phyloP scores from a whole-genome alignment of 2,888 invertebrate genomes.

The Urechis unicinctus region DNA sequence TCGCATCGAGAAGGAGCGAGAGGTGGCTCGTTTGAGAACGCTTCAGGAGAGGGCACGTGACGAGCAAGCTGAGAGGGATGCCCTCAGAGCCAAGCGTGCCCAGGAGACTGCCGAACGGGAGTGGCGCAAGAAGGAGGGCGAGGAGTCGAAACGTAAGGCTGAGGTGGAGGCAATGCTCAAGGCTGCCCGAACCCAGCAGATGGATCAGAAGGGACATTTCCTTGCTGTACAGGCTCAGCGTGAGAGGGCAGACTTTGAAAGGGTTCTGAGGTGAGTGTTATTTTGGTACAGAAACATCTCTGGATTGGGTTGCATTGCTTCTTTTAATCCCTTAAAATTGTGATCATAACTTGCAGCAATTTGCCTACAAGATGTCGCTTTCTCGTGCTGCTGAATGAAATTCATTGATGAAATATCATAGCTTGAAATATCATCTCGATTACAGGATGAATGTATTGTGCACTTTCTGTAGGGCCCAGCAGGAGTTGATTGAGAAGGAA shows the following conservation, averaged over 20 bases:
- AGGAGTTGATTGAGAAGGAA: constrained; percentile 49
- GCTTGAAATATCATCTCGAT: no score
- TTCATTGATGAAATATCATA: no score
- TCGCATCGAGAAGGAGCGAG: constrained; percentile 49
- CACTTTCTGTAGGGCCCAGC: constrained; percentile 42
- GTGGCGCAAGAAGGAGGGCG: constrained; percentile 48
- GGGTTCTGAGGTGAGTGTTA: constrained; percentile 39
- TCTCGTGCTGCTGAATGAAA: no score
- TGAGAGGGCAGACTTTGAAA: constrained; percentile 49
- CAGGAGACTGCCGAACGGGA: constrained; percentile 48
- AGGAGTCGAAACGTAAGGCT: constrained; percentile 41
- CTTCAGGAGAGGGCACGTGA: constrained; percentile 48
- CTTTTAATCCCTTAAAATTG: no score
- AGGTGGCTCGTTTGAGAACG: constrained; percentile 43
- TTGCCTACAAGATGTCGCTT: no score
- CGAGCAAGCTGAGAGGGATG: constrained; percentile 49
- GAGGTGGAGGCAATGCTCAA: constrained; percentile 44
- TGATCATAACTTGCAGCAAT: no score
- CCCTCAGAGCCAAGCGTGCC: constrained; percentile 47
- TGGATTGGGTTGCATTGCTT: neutral
- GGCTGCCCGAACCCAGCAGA: constrained; percentile 43
- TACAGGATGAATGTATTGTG: no score
- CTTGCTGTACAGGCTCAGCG: constrained; percentile 49
- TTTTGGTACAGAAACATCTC: neutral
- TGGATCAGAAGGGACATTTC: constrained; percentile 49